These are phyloP conservation scores for Lucilia cuprina DNA, from an alignment of 1,140 invertebrate genomes.

Conservation along the genomic window DNA sequence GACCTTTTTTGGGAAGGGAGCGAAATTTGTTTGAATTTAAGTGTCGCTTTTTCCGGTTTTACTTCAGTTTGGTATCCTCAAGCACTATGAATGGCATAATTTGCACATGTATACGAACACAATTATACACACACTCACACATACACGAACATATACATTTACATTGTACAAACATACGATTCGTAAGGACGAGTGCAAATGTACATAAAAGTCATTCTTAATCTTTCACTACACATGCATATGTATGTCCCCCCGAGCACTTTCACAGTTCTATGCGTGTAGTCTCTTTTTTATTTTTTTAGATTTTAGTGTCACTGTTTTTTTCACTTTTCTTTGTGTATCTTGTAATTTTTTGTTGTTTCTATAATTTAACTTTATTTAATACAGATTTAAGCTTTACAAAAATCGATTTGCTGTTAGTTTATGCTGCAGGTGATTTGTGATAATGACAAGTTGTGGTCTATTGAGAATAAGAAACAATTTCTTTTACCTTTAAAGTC, in stretches of 20 bases:
- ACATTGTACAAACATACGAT: not conserved
- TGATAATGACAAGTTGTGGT: not conserved
- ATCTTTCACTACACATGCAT: constrained; percentile 2
- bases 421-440: not conserved
- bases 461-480: not conserved
- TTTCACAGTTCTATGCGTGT: not conserved
- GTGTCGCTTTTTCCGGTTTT: constrained; percentile 22
- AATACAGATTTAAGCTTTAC: not conserved
- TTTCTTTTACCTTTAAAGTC: not conserved
- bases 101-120: not conserved
- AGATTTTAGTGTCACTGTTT: not conserved
- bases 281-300: not conserved
- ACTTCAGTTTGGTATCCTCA: not conserved
- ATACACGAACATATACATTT: not conserved
- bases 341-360: not conserved
- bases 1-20: not conserved
- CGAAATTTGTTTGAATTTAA: not conserved
- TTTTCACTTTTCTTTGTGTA: not conserved
- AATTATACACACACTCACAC: not conserved
- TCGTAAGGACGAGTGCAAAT: not conserved
- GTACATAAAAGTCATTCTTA: constrained; percentile 8
- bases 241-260: not conserved
- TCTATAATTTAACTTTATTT: not conserved
- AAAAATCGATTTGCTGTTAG: not conserved
- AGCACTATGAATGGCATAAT: not conserved